Base-by-base conservation (phyloP, 1,140 invertebrate species). In the Frieseomelitta varia region DNA sequence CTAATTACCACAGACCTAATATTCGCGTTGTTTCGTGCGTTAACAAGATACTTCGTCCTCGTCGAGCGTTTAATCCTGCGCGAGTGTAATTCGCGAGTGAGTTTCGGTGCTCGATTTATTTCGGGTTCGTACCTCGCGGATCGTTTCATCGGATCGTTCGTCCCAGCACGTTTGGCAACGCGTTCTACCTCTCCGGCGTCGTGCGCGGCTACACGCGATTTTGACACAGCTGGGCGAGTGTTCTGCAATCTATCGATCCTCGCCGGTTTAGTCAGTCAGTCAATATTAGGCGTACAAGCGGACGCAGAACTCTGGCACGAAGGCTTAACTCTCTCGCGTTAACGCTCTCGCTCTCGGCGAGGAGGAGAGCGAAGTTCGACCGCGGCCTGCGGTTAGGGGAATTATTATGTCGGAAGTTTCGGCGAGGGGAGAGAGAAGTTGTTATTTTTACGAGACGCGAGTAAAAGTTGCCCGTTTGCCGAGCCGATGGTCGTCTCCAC, bases 211-310 rank as follows among this genome's bases (percentile, higher is more conserved):
- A 82, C 67, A n/a, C 76, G 68, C 69, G 19, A 77, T 34, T 80
- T 82, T 86, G 75, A 85, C 30, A 27, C 56, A 77, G 27, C 63
- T 27, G 27, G 68, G 85, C 65, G 63, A 87, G 85, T 63, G 69
- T 87, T 77, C 72, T 68, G 77, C 56, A 75, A 84, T 55, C 27
- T 87, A 88, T 88, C 77, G 87, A 88, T 85, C 39, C 30, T 2
- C 73, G 81, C 17, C 14, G 27, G n/a, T 63, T 34, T 15, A 88
- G 76, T 84, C 85, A 68, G 77, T 88, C 80, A 85, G 85, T 77
- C 86, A 73, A 80, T 81, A 84, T 88, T 87, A 87, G 78, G 73
- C 76, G 47, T 67, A 74, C 85, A 84, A 76, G 39, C 61, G 65
- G 21, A n/a, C 8, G 39, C 61, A 58, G 83, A 58, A 39, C 73